Base-by-base conservation (phyloP, 1,140 invertebrate species). In the Helicoverpa zea region DNA sequence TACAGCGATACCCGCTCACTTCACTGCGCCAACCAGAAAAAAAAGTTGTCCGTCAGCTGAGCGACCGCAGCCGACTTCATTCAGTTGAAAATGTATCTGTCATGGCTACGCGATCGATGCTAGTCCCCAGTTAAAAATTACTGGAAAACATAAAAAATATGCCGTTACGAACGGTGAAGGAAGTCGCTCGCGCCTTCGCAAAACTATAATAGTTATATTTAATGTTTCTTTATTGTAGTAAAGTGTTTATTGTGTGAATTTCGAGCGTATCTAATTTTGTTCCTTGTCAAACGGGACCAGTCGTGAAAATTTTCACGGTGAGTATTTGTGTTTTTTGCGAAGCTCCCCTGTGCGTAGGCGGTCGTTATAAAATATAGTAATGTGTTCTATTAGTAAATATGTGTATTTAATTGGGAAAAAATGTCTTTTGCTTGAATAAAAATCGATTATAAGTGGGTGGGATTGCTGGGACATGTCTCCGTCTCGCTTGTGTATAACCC, bases 371-470 rank as follows among this genome's bases (percentile, higher is more conserved):
- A 70, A 70, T 12, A 70, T 9, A 72, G 30, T 13, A 79, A 68
- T 70, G 76, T 78, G 75, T 70, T 58, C 58, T 58, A 70, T 70
- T 70, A 49, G 76, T 79, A 79, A 79, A 70, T 79, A 49, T 13
- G 51, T 58, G 63, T 47, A 49, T 82, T 85, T 89, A 85, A 84
- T 81, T 85, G 64, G 56, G 87, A 85, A 66, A 88, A 58, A 88
- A 86, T 89, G 74, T 56, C 79, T 86, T 64, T 84, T 86, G 89
- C 86, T 68, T 89, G 87, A 84, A 87, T 91, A 90, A 94, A 94
- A 94, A 94, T 94, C 93, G 93, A 94, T 94, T 91, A 88, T 89
- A 91, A 87, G 91, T 94, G 92, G 93, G 93, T 94, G 93, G 93
- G 93, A 87, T 92, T 88, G 85, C 74, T 79, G 79, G 82, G 79